Evolutionary conservation across 2,888 invertebrate genomes (phyloP).

Genomic region (Pristionchus japonicus): DNA sequence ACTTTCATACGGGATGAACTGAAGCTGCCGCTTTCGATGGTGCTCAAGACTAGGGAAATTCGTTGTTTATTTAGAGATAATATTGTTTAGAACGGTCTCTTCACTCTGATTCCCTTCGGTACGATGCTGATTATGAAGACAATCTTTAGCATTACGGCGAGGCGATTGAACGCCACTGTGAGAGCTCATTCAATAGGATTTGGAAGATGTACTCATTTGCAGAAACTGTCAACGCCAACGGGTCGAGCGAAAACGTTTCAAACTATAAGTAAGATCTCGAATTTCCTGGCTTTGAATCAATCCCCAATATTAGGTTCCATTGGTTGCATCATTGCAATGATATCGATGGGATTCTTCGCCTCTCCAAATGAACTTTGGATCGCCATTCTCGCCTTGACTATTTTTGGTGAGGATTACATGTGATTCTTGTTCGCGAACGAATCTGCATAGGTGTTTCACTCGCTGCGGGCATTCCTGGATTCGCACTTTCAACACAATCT

Average conservation of each 20-base stretch:
- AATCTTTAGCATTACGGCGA: background rate
- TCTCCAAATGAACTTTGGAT: background rate
- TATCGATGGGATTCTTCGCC: background rate
- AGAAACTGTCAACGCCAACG: background rate
- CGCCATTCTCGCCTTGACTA: background rate
- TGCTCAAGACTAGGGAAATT: background rate
- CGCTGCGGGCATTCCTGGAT: background rate
- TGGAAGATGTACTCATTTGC: background rate
- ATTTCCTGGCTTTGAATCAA: background rate
- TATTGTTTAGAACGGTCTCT: background rate
- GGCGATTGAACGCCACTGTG: background rate
- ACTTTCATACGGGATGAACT: slow-evolving; percentile 12
- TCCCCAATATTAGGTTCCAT: background rate
- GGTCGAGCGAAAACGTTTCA: background rate
- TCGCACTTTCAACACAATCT: background rate
- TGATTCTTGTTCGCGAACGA: no score
- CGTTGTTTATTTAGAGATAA: background rate
- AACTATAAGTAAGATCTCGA: background rate
- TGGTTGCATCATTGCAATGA: background rate
- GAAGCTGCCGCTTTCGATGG: background rate
- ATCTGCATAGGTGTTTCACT: background rate
- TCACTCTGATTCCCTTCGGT: slow-evolving; percentile 5
- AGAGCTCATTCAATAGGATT: background rate
- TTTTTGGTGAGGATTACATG: background rate
- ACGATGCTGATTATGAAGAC: background rate